Base-by-base conservation (phyloP, 2,888 invertebrate species). In the Marasmarcha lunaedactyla region DNA sequence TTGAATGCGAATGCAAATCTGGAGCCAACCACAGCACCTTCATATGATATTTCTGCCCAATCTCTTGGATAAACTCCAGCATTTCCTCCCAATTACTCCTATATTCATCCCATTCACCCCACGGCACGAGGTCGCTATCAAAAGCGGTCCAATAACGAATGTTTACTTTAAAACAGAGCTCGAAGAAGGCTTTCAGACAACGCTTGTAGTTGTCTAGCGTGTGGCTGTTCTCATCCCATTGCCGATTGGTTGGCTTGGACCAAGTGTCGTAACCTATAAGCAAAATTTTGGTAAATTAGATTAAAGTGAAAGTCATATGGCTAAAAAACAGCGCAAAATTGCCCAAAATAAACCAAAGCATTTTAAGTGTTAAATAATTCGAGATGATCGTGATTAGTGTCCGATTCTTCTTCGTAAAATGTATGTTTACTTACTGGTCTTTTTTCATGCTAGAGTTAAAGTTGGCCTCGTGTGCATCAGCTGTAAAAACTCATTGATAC, bases 71-170 rank as follows among this genome's bases (percentile, higher is more conserved):
- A 35, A 85, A 81, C 41, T 88, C 87, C 1, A 72, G 63, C 1
- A 88, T 68, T 39, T 87, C 87, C 42, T 89, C 89, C 67, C 86
- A 83, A 45, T 85, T 73, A 3, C 61, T 52, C 48, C 81, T 79
- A 14, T 71, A 77, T 52, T 89, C 88, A 10, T 86, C 86, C 58
- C 85, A 71, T 1, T 84, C 84, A 0, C 79, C 72, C 37, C 71
- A 76, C 0, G 88, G 88, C 0, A 88, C 76, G 26, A 89, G 63
- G 52, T 89, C 89, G 1, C 86, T 68, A 54, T 89, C 89, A 47
- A 87, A 87, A 14, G 88, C 88, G 0, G 87, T 87, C 87, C 88
- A 89, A 61, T 86, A 86, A 47, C 85, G 86, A 9, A 88, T 57
- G 48, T 88, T 88, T 1, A 89, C 76, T 53, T 88, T 89, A 2